Base-by-base conservation (phyloP, 2,888 invertebrate genomes). In the Blastobasis lacticolella region DNA sequence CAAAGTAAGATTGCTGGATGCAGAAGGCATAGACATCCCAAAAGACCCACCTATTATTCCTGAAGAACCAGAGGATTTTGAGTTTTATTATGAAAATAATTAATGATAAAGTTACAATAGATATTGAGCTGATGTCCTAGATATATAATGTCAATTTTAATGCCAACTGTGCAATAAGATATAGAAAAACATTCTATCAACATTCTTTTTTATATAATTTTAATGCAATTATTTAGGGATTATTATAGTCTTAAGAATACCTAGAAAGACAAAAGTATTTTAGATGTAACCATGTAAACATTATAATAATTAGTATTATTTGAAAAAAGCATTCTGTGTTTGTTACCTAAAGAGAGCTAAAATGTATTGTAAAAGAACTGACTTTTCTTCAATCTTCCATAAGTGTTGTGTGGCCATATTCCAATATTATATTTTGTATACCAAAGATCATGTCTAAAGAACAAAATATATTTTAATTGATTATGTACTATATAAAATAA, bases 11-110 rank as follows among this genome's bases (percentile, higher is more conserved):
- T 86, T 99, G 52, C 87, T 99, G 55, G 98, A 98, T 81, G 95
- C 97, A 0, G 98, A 98, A 82, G 97, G 97, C 5, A 94, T 98
- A 51, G 94, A 95, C 60, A 97, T 98, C 67, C 98, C 98, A 0
- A 95, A 96, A 69, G 94, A 95, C 71, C 95, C 97, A 9, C 98
- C 98, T 4, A 92, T 93, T 45, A 94, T 98, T 69, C 98, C 98
- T 0, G 94, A 95, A 49, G 95, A 95, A 73, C 98, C 98, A 5
- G 94, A 95, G 62, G 96, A 97, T 84, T 98, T 96, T 79, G 95
- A 96, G 76, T 97, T 96, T 81, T 94, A 92, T 73, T 93, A 93
- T 71, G 93, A 93, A 75, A 85, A 92, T 64, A 93, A 93, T 72
- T 93, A 84, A 73, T 5, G 46, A 49, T 41, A 38, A 53, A 46